Evolutionary conservation across 2,888 invertebrate species (phyloP).

Genomic region (Drosophila melanocephala): DNA sequence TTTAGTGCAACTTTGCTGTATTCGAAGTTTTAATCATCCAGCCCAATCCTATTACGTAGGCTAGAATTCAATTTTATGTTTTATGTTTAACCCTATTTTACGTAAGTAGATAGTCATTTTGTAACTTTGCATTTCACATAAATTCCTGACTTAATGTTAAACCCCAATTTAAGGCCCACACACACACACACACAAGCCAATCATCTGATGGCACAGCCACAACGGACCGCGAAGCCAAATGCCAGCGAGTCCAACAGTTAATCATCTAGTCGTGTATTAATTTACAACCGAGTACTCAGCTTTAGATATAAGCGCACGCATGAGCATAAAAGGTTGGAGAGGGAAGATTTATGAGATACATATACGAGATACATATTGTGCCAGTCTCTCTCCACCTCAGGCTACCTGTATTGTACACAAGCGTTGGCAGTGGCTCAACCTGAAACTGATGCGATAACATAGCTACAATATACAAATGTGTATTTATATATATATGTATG

Average conservation of each 20-base stretch:
- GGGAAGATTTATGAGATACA: constrained; percentile 33
- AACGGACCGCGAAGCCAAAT: constrained; percentile 11
- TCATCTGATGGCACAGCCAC: constrained; percentile 13
- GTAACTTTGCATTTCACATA: constrained; percentile 19
- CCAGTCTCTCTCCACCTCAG: constrained; percentile 1
- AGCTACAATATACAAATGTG: neutral
- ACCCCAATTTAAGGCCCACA: constrained; percentile 9
- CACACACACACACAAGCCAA: constrained; percentile 8
- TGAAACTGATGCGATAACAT: constrained; percentile 30
- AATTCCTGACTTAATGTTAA: constrained; percentile 19
- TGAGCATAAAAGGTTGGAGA: constrained; percentile 9
- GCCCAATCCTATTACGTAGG: neutral
- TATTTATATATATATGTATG: neutral
- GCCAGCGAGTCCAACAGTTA: constrained; percentile 26
- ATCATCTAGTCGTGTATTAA: constrained; percentile 43
- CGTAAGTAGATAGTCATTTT: neutral
- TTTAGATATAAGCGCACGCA: constrained; percentile 2
- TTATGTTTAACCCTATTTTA: neutral
- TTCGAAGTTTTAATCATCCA: neutral
- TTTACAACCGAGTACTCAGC: constrained; percentile 15
- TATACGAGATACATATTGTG: constrained; percentile 3
- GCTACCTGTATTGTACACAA: neutral
- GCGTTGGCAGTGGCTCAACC: constrained; percentile 2
- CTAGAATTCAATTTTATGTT: neutral
- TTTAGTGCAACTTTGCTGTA: neutral